Evolutionary conservation across 2,113 vertebrate species (phyloP).

Genomic region (Athene noctua): DNA sequence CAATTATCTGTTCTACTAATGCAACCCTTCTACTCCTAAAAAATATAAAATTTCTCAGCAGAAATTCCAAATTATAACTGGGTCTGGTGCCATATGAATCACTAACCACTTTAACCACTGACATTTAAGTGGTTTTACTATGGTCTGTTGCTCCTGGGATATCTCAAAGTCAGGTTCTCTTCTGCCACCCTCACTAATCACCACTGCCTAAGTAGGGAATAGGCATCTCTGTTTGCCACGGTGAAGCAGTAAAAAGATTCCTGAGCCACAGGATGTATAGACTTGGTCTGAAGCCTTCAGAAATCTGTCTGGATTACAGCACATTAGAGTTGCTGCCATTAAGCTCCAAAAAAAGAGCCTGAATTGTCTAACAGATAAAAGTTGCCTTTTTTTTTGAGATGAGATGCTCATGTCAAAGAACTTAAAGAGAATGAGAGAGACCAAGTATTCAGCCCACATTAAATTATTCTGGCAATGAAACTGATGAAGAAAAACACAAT

Average conservation of each 20-base stretch:
- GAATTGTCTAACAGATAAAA: neutral
- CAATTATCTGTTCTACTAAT: neutral
- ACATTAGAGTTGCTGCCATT: neutral
- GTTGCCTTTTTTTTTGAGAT: neutral
- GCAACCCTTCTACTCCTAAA: neutral
- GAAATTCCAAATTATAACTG: neutral
- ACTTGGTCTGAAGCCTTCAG: neutral
- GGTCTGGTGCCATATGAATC: neutral
- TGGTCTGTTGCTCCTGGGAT: neutral
- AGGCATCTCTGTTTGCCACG: fast-evolving
- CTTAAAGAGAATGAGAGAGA: neutral
- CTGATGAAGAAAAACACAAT: constrained; percentile 16
- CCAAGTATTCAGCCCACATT: neutral
- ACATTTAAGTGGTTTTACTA: neutral
- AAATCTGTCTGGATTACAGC: neutral
- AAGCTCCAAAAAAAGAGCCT: neutral
- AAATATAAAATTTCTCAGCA: neutral
- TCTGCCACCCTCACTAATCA: neutral
- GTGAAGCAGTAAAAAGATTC: neutral
- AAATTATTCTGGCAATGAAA: constrained; percentile 44
- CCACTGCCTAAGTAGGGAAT: neutral
- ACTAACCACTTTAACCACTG: neutral
- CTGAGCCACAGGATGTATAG: neutral
- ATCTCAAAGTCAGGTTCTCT: neutral
- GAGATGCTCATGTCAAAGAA: neutral